Percentiles rank a stretch among this genome's conserved stretches.
Conservation (phyloP, 2,888 invertebrate genomes). For the Eledone cirrhosa region DNA sequence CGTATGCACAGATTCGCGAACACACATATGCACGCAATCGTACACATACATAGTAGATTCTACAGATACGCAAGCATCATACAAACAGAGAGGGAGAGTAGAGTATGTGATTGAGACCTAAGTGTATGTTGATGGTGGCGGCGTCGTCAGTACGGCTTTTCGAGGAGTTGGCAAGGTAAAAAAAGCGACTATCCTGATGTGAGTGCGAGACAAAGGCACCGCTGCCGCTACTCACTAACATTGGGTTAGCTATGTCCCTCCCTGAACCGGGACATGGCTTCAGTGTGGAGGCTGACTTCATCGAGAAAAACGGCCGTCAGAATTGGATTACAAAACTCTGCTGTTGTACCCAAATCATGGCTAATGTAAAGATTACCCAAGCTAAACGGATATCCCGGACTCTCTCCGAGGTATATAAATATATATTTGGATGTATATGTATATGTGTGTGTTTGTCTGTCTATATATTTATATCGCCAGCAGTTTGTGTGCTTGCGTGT, state of each 20-base stretch:
- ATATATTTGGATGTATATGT: background rate
- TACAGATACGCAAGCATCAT: no score
- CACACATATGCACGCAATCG: no score
- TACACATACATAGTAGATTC: no score
- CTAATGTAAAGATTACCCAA: constrained; percentile 22
- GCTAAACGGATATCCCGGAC: constrained; percentile 24
- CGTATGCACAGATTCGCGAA: no score
- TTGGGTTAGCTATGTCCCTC: constrained; percentile 24
- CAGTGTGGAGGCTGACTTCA: constrained; percentile 18
- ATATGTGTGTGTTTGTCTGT: background rate
- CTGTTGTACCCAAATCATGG: constrained; percentile 17
- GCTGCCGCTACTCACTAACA: background rate
- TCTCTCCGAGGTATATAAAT: constrained; percentile 15
- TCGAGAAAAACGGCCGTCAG: constrained; percentile 19
- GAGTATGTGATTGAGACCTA: no score
- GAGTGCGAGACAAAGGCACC: no score
- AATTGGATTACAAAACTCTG: constrained; percentile 25
- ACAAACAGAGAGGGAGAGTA: no score
- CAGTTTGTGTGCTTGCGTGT: background rate
- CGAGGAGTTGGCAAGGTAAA: no score
- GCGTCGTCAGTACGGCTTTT: no score
- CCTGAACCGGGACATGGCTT: constrained; percentile 25
- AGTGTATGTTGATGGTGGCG: no score
- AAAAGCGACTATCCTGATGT: no score
- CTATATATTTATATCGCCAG: background rate